Evolutionary conservation across 2,113 vertebrate genomes (phyloP).

Genomic region (Cyprinodon variegatus): DNA sequence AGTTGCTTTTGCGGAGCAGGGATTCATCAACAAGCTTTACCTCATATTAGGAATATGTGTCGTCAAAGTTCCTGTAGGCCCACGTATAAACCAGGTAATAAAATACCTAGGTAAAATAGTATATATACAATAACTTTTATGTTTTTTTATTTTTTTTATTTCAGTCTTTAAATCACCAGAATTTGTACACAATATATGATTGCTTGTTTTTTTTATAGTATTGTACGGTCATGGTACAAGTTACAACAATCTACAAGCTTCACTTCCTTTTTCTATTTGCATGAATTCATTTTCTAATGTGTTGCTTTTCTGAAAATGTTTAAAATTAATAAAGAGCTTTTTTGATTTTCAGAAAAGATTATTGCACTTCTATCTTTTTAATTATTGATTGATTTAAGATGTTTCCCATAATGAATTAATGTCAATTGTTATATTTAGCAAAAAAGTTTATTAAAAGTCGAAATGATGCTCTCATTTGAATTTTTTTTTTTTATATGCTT

Average conservation of each 20-base stretch:
- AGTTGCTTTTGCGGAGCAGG: too few relatives aligned
- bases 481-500: neutral
- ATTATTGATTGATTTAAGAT: neutral
- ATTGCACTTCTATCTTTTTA: neutral
- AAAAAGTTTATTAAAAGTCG: neutral
- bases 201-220: neutral
- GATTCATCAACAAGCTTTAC: too few relatives aligned
- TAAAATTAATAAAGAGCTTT: neutral
- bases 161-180: too few relatives aligned
- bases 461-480: neutral
- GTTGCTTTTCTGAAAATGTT: neutral
- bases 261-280: neutral
- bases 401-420: neutral
- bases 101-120: too few relatives aligned
- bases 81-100: too few relatives aligned
- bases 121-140: too few relatives aligned
- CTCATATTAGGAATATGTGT: too few relatives aligned
- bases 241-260: neutral
- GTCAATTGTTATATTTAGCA: too few relatives aligned
- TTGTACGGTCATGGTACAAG: too few relatives aligned
- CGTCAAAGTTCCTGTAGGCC: too few relatives aligned
- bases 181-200: too few relatives aligned
- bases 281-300: neutral
- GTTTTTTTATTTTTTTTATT: too few relatives aligned
- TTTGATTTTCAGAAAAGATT: neutral